phyloP scores from a whole-genome alignment of 2,888 invertebrate species.

The Andrena trimmerana region DNA sequence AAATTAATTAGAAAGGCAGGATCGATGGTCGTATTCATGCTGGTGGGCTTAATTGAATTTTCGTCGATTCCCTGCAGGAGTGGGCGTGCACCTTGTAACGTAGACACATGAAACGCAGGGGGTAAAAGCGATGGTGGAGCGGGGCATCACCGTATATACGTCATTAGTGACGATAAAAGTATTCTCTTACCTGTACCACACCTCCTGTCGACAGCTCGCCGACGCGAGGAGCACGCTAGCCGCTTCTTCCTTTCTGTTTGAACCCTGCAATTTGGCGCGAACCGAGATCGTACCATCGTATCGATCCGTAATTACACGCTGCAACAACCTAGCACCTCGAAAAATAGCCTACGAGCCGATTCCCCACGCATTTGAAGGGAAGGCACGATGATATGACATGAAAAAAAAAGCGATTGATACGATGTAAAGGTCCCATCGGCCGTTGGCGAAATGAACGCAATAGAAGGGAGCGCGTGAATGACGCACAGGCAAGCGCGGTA shows the following conservation, averaged over 20 bases:
- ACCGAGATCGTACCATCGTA: conserved; percentile 62
- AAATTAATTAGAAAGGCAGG: conserved; percentile 38
- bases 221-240: conserved; percentile 28
- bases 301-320: conserved; percentile 74
- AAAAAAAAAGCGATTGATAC: too few relatives aligned
- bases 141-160: conserved; percentile 12
- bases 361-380: neutral
- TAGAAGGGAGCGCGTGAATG: conserved; percentile 12
- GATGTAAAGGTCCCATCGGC: neutral
- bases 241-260: conserved; percentile 43
- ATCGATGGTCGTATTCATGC: conserved; percentile 14
- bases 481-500: conserved; percentile 32
- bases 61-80: conserved; percentile 38
- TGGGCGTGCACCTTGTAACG: conserved; percentile 30
- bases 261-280: conserved; percentile 73
- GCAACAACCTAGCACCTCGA: conserved; percentile 73
- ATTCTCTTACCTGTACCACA: conserved; percentile 55
- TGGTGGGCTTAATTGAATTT: conserved; percentile 58
- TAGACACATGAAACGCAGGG: neutral
- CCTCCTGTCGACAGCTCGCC: conserved; percentile 70
- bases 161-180: conserved; percentile 64
- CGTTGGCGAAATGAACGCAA: neutral
- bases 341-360: conserved; percentile 55
- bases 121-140: neutral
- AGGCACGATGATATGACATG: neutral